These are phyloP conservation scores for Ferdinandea cuprea DNA, from an alignment of 2,888 invertebrate genomes.

Conservation along the genomic window DNA sequence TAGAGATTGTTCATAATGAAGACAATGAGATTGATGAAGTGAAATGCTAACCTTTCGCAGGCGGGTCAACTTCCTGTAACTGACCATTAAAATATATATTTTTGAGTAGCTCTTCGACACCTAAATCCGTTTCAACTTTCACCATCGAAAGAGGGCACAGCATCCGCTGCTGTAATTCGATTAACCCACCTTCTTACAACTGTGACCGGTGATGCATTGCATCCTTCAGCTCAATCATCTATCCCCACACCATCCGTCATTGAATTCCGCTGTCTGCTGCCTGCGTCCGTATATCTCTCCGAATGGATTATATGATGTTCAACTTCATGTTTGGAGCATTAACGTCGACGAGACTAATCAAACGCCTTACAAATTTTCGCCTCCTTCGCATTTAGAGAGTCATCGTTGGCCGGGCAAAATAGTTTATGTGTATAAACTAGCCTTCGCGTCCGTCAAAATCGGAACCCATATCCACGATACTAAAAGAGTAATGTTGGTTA, in stretches of 20 bases:
- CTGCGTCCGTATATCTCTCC: conserved; percentile 14
- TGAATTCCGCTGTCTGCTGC: neutral
- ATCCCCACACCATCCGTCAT: conserved; percentile 17
- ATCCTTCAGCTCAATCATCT: neutral
- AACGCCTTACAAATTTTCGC: conserved; percentile 7
- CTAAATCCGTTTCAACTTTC: neutral
- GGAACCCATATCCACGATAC: neutral
- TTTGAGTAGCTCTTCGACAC: neutral
- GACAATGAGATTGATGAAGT: conserved; percentile 24
- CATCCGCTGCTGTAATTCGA: conserved; percentile 29
- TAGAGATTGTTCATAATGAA: neutral
- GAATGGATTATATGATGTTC: conserved; percentile 43
- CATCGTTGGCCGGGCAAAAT: conserved; percentile 1
- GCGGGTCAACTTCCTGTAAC: neutral
- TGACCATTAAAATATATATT: neutral
- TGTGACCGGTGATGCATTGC: conserved; percentile 8
- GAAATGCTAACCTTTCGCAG: neutral
- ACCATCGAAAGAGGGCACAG: conserved; percentile 10
- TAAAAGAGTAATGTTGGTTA: conserved; percentile 35
- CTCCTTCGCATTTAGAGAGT: conserved; percentile 16
- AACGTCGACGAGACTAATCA: conserved; percentile 42
- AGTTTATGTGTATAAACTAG: too few species aligned
- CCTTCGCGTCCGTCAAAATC: too few species aligned
- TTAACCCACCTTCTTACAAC: conserved; percentile 34
- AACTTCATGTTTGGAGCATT: conserved; percentile 39